These are phyloP conservation scores for Philaethria dido DNA, from an alignment of 2,888 invertebrate genomes.

Conservation along the genomic window DNA sequence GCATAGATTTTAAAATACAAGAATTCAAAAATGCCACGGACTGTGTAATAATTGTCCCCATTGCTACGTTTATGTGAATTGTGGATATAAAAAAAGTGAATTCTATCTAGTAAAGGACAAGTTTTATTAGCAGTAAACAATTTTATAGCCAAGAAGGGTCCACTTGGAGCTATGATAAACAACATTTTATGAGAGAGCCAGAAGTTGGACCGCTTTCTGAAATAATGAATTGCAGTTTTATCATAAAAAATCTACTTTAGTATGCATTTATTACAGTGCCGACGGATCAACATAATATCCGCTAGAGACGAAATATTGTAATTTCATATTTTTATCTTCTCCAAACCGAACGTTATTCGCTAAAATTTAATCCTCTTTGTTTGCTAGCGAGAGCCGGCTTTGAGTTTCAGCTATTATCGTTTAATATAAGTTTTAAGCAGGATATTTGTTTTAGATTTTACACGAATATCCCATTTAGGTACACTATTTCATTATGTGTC, in stretches of 20 bases:
- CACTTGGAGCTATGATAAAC: constrained; percentile 6
- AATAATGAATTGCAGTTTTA: constrained; percentile 7
- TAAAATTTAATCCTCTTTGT: constrained; percentile 13
- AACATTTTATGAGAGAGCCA: constrained; percentile 13
- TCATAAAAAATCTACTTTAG: neutral
- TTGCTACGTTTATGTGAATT: neutral
- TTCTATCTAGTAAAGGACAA: neutral
- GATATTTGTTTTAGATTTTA: neutral
- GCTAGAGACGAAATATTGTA: neutral
- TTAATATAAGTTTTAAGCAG: constrained; percentile 3
- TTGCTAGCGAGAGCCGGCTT: neutral
- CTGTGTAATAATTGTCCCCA: neutral
- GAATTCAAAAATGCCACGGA: neutral
- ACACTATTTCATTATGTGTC: neutral
- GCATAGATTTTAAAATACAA: constrained; percentile 15
- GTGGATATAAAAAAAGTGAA: constrained; percentile 1
- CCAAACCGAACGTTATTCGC: constrained; percentile 1
- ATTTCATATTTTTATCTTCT: constrained; percentile 1
- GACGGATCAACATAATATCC: neutral
- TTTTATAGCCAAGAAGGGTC: constrained; percentile 3
- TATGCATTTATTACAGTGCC: neutral
- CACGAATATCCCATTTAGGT: neutral
- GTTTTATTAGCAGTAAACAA: constrained; percentile 3
- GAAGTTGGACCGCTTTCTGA: neutral
- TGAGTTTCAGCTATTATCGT: neutral